A percentile compares a stretch with the other conserved stretches of the same genome.
Evolutionary conservation across 2,113 vertebrate genomes (phyloP).

Genomic region (Crotophaga sulcirostris): DNA sequence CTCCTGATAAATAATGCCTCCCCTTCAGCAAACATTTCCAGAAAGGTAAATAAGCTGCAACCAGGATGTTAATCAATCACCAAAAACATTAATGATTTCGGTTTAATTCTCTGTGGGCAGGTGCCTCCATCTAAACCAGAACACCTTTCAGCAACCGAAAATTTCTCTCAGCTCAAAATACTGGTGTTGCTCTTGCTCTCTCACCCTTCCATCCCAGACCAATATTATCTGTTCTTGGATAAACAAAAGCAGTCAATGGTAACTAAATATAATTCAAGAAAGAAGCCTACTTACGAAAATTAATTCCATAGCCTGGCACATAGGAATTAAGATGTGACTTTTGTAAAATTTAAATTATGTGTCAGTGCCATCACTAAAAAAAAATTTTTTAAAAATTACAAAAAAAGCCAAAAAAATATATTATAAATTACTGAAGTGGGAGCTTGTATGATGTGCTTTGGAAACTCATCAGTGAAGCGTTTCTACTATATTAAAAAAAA

Average conservation of each 20-base stretch:
- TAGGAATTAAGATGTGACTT: background rate
- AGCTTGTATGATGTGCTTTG: background rate
- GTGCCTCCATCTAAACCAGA: background rate
- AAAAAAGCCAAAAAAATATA: background rate
- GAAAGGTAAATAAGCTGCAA: background rate
- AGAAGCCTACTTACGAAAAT: background rate
- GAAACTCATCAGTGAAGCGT: slow-evolving; percentile 7
- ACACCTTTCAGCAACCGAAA: background rate
- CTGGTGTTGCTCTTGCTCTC: background rate
- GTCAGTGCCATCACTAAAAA: background rate
- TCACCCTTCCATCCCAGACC: background rate
- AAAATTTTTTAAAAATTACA: background rate
- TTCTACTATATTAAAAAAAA: slow-evolving; percentile 22
- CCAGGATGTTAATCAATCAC: background rate
- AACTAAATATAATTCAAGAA: background rate
- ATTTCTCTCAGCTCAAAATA: background rate
- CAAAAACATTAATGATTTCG: background rate
- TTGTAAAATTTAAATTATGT: background rate
- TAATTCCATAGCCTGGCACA: background rate
- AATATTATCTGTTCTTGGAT: background rate
- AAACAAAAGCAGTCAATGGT: background rate
- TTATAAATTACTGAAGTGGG: background rate
- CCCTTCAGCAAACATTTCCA: background rate
- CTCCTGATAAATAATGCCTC: background rate
- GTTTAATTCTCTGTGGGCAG: background rate